Percentiles rank a stretch among this genome's conserved stretches.
These are phyloP conservation scores for Mechanitis messenoides DNA, from an alignment of 2,888 invertebrate genomes.

Conservation along the genomic window DNA sequence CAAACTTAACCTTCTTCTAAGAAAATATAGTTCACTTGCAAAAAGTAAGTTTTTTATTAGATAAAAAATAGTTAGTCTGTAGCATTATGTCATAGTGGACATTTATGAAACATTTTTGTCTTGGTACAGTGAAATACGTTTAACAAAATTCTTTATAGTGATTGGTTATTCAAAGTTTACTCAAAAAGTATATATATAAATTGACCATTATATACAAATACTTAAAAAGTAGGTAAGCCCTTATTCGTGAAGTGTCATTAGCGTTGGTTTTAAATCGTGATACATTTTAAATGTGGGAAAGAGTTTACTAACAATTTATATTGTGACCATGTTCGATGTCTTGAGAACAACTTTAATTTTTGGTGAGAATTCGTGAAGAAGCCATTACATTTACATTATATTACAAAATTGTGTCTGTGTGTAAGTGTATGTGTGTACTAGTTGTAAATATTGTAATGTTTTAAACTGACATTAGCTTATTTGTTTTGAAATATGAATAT, in stretches of 20 bases:
- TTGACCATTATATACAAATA: too few species aligned
- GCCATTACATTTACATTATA: slow-evolving; percentile 16
- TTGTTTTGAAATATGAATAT: too few species aligned
- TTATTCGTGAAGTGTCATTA: too few species aligned
- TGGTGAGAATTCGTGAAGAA: slow-evolving; percentile 50
- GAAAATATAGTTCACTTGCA: background rate
- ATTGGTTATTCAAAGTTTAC: too few species aligned
- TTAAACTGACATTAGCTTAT: too few species aligned
- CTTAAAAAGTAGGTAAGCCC: too few species aligned
- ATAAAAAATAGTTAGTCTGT: background rate
- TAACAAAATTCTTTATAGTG: too few species aligned
- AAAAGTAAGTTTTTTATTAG: background rate
- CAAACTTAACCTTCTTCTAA: background rate
- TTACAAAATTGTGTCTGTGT: slow-evolving; percentile 29
- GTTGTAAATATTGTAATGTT: background rate
- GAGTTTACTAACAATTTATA: slow-evolving; percentile 40
- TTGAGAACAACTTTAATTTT: slow-evolving; percentile 55
- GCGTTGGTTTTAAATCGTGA: slow-evolving; percentile 21
- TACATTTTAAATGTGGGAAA: slow-evolving; percentile 17
- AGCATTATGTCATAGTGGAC: too few species aligned
- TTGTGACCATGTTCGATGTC: slow-evolving; percentile 42
- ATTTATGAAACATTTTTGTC: too few species aligned
- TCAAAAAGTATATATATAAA: too few species aligned
- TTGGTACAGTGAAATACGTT: too few species aligned
- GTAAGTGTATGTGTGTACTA: background rate